A percentile compares a stretch with the other conserved stretches of the same genome.
Conservation (phyloP, 2,888 invertebrate species). For the Argynnis bischoffii region DNA sequence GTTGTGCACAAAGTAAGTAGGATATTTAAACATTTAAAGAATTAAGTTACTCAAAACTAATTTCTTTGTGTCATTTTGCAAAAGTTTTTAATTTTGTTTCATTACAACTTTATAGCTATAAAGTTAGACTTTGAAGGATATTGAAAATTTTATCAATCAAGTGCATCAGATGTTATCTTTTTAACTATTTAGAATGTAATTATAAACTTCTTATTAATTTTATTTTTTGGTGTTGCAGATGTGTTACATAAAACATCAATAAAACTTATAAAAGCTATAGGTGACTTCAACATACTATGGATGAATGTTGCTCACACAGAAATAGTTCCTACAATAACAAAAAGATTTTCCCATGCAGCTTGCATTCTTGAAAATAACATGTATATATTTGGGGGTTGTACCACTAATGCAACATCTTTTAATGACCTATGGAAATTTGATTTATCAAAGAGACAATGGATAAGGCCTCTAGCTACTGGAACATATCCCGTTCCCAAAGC, state of each 20-base stretch:
- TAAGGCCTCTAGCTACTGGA: slow-evolving; percentile 90
- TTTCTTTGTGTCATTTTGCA: too few relatives aligned
- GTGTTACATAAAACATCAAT: slow-evolving; percentile 88
- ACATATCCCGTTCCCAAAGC: slow-evolving; percentile 98
- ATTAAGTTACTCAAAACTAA: too few relatives aligned
- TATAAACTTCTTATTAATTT: too few relatives aligned
- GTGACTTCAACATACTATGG: slow-evolving; percentile 90
- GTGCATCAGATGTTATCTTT: too few relatives aligned
- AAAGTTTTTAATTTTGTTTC: too few relatives aligned
- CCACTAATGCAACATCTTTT: slow-evolving; percentile 95
- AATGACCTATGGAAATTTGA: slow-evolving; percentile 98
- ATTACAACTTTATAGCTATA: too few relatives aligned
- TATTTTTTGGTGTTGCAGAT: slow-evolving; percentile 79
- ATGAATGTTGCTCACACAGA: slow-evolving; percentile 83
- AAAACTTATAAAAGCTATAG: slow-evolving; percentile 89
- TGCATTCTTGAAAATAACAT: slow-evolving; percentile 92
- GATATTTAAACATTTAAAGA: not conserved
- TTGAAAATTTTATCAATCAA: too few relatives aligned
- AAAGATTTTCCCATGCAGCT: slow-evolving; percentile 95
- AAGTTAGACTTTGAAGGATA: too few relatives aligned
- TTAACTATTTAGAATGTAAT: too few relatives aligned
- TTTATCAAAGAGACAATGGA: slow-evolving; percentile 92
- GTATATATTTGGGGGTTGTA: slow-evolving; percentile 98
- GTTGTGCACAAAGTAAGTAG: slow-evolving; percentile 90
- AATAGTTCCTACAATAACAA: slow-evolving; percentile 90